phyloP scores from a whole-genome alignment of 1,140 invertebrate species.

The Lepidurus couesii region DNA sequence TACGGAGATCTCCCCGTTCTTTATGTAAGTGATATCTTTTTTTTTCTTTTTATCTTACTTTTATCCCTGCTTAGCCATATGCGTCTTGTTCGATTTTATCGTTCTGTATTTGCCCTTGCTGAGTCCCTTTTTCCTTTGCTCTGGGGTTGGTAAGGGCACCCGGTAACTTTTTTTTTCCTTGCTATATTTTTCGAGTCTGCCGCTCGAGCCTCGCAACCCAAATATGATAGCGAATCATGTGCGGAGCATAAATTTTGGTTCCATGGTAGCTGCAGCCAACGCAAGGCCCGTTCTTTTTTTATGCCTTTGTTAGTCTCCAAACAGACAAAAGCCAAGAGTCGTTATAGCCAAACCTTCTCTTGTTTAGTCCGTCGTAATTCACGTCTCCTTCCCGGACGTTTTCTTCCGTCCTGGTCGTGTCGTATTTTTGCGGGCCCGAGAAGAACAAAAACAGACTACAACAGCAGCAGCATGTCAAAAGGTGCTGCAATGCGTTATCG shows the following conservation, averaged over 20 bases:
- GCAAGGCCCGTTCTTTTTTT: neutral
- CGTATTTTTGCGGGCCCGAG: neutral
- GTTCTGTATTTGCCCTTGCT: neutral
- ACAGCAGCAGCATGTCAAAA: neutral
- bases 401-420: neutral
- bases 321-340: neutral
- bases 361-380: neutral
- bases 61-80: neutral
- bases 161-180: neutral
- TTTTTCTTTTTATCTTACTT: neutral
- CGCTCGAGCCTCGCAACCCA: neutral
- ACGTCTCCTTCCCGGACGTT: neutral
- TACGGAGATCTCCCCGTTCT: neutral
- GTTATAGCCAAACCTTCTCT: neutral
- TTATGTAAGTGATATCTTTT: neutral
- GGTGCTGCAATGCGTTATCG: neutral
- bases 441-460: neutral
- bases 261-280: neutral
- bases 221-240: neutral
- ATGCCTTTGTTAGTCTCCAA: neutral
- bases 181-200: neutral
- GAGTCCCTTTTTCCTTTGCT: neutral
- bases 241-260: neutral
- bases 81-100: neutral
- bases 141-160: neutral